phyloP scores from a whole-genome alignment of 2,888 invertebrate genomes.

The Drosophila koepferae region DNA sequence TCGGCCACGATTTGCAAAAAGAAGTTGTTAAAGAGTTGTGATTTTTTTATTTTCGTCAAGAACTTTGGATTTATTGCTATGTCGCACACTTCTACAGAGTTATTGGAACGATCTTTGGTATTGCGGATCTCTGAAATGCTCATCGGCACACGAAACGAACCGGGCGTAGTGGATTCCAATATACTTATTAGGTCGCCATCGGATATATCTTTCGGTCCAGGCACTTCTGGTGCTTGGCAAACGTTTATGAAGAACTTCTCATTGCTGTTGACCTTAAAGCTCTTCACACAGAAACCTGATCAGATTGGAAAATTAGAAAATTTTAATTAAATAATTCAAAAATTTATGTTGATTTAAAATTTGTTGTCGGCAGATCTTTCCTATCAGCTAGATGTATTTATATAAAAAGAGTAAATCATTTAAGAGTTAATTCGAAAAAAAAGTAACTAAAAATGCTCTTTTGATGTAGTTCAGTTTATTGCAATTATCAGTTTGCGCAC shows the following conservation, averaged over 20 bases:
- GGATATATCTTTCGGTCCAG: constrained; percentile 89
- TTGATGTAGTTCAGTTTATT: background rate
- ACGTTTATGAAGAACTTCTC: constrained; percentile 94
- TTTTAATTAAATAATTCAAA: background rate
- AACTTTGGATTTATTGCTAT: constrained; percentile 93
- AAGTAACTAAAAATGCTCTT: too few relatives aligned
- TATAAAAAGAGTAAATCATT: too few relatives aligned
- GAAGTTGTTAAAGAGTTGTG: constrained; percentile 91
- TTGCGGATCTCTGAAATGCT: constrained; percentile 93
- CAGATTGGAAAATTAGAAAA: background rate
- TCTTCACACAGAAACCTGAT: constrained; percentile 92
- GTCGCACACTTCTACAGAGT: constrained; percentile 91
- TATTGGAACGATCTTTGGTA: constrained; percentile 91
- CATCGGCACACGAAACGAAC: constrained; percentile 93
- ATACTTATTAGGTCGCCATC: constrained; percentile 90
- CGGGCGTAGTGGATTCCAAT: constrained; percentile 88
- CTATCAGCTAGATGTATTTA: too few relatives aligned
- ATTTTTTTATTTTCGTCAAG: constrained; percentile 90
- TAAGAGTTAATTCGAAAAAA: too few relatives aligned
- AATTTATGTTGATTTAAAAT: background rate
- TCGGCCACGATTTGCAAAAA: constrained; percentile 92
- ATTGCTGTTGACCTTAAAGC: constrained; percentile 87
- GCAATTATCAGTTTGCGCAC: too few relatives aligned
- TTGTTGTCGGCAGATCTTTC: too few relatives aligned
- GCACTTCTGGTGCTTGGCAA: constrained; percentile 92